Evolutionary conservation across 2,113 vertebrate genomes (phyloP).

Genomic region (Cyphomyrus plagiostoma): DNA sequence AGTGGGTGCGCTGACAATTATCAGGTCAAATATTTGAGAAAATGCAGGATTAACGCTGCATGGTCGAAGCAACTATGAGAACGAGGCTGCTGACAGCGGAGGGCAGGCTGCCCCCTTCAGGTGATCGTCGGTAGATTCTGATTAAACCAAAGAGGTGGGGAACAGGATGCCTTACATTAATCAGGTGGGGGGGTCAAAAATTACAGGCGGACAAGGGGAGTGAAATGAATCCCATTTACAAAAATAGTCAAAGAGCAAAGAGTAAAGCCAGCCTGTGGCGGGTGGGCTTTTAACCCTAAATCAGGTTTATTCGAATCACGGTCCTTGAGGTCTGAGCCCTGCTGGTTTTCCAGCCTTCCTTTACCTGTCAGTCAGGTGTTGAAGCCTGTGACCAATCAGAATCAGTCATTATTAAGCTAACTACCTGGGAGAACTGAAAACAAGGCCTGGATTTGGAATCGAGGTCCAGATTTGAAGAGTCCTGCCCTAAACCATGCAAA

Average conservation of each 20-base stretch:
- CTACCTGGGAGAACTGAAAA: too few relatives aligned
- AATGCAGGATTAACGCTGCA: neutral
- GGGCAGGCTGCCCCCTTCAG: neutral
- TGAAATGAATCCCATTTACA: neutral
- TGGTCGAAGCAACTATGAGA: neutral
- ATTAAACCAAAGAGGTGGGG: constrained; percentile 2
- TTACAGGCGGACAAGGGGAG: neutral
- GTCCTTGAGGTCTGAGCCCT: too few relatives aligned
- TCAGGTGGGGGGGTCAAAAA: neutral
- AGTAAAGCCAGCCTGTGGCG: neutral
- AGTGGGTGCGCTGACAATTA: neutral
- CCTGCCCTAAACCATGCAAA: neutral
- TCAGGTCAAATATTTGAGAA: constrained; percentile 8
- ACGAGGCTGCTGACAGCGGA: neutral
- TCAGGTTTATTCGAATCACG: neutral
- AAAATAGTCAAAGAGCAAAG: neutral
- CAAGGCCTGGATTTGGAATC: too few relatives aligned
- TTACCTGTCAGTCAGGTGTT: too few relatives aligned
- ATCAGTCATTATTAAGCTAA: too few relatives aligned
- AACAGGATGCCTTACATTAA: neutral
- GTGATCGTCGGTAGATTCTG: neutral
- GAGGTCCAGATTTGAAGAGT: too few relatives aligned
- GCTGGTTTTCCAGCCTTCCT: too few relatives aligned
- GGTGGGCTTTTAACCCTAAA: neutral
- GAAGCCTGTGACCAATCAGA: too few relatives aligned